A percentile compares a stretch with the other conserved stretches of the same genome.
Evolutionary conservation across 1,140 invertebrate genomes (phyloP).

Genomic region (Platyscapa corneri): DNA sequence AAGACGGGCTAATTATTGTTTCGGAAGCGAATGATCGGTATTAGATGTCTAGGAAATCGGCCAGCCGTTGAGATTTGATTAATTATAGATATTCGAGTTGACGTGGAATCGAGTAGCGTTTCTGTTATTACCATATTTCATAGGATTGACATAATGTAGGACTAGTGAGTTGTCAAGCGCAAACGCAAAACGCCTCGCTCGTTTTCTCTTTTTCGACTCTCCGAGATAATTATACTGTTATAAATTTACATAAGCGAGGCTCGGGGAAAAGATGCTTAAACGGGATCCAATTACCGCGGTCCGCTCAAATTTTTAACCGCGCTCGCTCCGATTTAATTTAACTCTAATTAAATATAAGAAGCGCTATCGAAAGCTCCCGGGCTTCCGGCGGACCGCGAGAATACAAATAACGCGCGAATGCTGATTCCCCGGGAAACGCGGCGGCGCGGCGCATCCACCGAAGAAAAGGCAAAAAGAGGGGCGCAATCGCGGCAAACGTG

Average conservation of each 20-base stretch:
- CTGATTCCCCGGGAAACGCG: neutral
- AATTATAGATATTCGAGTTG: neutral
- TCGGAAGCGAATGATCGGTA: too few species aligned
- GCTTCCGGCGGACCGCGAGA: neutral
- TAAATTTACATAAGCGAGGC: slow-evolving; percentile 1
- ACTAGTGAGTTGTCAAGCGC: neutral
- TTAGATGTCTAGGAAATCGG: too few species aligned
- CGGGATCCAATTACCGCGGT: neutral
- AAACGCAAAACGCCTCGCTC: neutral
- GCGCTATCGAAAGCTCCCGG: neutral
- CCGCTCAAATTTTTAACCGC: neutral
- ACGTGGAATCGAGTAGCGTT: neutral
- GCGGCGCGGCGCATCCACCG: neutral
- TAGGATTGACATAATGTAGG: neutral
- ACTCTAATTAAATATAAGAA: slow-evolving; percentile 29
- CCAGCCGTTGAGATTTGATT: too few species aligned
- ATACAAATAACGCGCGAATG: slow-evolving; percentile 8
- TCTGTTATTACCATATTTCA: neutral
- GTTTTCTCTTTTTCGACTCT: too few species aligned
- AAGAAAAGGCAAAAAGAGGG: neutral
- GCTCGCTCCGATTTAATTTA: neutral
- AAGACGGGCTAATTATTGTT: too few species aligned
- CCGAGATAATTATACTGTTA: slow-evolving; percentile 1
- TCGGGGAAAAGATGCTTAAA: neutral
- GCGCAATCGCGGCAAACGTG: slow-evolving; percentile 4